A percentile compares a stretch with the other conserved stretches of the same genome.
Conservation (phyloP, 2,797 vertebrate genomes). For the Perdix hodgsoniae region DNA sequence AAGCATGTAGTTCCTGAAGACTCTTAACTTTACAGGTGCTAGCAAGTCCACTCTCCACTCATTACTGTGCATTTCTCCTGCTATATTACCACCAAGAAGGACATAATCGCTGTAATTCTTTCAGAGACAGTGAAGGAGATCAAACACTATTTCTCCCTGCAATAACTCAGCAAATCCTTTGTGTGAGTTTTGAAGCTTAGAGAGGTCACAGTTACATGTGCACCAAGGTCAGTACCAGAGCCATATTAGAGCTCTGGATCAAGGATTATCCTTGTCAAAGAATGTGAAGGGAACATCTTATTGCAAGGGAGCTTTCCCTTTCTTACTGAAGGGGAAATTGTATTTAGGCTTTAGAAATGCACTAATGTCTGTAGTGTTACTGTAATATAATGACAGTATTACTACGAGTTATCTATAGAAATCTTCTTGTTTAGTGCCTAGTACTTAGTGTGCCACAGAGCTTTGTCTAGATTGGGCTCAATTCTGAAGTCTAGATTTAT, state of each 20-base stretch:
- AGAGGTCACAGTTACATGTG: background rate
- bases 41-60: background rate
- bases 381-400: no score
- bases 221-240: background rate
- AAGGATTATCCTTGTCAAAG: background rate
- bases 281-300: background rate
- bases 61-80: background rate
- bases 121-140: constrained; percentile 15
- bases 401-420: rapidly evolving
- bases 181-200: background rate
- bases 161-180: background rate
- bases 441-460: background rate
- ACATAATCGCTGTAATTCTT: constrained; percentile 31
- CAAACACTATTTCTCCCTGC: background rate
- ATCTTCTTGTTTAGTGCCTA: background rate
- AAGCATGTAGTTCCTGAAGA: background rate
- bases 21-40: constrained; percentile 9
- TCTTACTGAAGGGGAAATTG: background rate
- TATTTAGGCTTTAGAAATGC: background rate
- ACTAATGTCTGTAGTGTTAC: background rate
- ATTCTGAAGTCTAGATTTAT: background rate
- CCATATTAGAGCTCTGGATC: background rate
- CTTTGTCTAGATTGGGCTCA: background rate
- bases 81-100: background rate
- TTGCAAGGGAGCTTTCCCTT: background rate